Evolutionary conservation across 2,888 invertebrate species (phyloP).

Genomic region (Gandaritis pyraliata): DNA sequence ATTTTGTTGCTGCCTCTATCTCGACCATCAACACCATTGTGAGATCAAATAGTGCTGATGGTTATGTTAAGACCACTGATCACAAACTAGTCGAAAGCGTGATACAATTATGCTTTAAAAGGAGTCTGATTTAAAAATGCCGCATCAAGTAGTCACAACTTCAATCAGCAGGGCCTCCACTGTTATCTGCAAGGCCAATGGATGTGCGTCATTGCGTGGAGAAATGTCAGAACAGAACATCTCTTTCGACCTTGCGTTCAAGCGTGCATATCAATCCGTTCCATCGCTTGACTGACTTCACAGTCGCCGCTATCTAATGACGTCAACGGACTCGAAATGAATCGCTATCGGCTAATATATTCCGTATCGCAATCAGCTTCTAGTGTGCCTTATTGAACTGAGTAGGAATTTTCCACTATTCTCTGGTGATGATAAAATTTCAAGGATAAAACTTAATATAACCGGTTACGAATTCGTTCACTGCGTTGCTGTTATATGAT

Average conservation of each 20-base stretch:
- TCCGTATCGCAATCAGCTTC: conserved; percentile 35
- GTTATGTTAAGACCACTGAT: no score
- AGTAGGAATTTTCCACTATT: conserved; percentile 34
- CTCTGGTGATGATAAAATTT: conserved; percentile 18
- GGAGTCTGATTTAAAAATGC: background rate
- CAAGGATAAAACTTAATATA: conserved; percentile 19
- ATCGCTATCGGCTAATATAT: conserved; percentile 35
- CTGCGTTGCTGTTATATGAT: conserved; percentile 2
- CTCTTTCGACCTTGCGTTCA: conserved; percentile 34
- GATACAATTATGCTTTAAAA: no score
- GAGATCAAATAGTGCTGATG: no score
- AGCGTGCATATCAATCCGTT: conserved; percentile 33
- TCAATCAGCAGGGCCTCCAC: conserved; percentile 3
- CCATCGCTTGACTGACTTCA: conserved; percentile 30
- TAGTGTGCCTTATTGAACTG: conserved; percentile 31
- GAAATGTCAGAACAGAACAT: conserved; percentile 31
- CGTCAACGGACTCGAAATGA: conserved; percentile 39
- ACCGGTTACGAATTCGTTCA: conserved; percentile 11
- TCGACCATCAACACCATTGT: no score
- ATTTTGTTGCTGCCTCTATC: background rate
- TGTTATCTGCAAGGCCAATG: conserved; percentile 23
- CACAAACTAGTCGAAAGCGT: no score
- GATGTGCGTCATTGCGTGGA: conserved; percentile 17
- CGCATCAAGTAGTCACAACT: background rate
- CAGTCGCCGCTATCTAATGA: conserved; percentile 39